These are phyloP conservation scores for Altica lythri DNA, from an alignment of 2,888 invertebrate species.

Conservation along the genomic window DNA sequence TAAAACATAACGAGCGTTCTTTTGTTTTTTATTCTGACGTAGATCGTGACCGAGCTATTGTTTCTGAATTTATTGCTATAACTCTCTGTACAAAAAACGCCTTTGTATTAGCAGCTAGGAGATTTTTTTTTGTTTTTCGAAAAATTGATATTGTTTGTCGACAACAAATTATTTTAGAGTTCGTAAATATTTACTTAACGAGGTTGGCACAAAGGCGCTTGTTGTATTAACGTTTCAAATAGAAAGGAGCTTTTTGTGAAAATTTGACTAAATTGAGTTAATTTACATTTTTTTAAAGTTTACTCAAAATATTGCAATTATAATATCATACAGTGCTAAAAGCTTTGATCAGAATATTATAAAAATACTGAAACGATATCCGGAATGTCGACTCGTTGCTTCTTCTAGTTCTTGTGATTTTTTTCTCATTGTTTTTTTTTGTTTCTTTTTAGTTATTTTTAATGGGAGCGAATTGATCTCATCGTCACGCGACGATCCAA, in stretches of 20 bases:
- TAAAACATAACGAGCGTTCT: conserved; percentile 54
- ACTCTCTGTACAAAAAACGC: conserved; percentile 39
- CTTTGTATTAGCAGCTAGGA: conserved; percentile 37
- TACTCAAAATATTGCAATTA: neutral
- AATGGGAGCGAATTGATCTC: no score
- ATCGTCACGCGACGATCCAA: no score
- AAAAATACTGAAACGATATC: no score
- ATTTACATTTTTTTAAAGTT: conserved; percentile 1
- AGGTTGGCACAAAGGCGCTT: conserved; percentile 8
- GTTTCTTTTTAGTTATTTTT: no score
- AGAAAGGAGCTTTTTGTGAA: conserved; percentile 2
- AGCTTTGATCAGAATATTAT: no score
- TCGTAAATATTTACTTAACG: conserved; percentile 22
- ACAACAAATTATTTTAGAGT: conserved; percentile 34
- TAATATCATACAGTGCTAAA: no score
- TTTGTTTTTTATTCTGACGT: conserved; percentile 52
- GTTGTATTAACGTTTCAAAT: conserved; percentile 10
- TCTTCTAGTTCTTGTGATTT: no score
- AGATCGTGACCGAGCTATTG: conserved; percentile 53
- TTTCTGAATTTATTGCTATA: conserved; percentile 53
- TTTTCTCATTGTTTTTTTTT: no score
- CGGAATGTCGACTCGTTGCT: no score
- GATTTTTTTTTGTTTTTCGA: conserved; percentile 38
- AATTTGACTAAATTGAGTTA: conserved; percentile 1
- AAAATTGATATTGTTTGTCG: conserved; percentile 42